Conservation (phyloP, 37 sponge, comb jelly and placozoan genomes). For the Spongilla lacustris region DNA sequence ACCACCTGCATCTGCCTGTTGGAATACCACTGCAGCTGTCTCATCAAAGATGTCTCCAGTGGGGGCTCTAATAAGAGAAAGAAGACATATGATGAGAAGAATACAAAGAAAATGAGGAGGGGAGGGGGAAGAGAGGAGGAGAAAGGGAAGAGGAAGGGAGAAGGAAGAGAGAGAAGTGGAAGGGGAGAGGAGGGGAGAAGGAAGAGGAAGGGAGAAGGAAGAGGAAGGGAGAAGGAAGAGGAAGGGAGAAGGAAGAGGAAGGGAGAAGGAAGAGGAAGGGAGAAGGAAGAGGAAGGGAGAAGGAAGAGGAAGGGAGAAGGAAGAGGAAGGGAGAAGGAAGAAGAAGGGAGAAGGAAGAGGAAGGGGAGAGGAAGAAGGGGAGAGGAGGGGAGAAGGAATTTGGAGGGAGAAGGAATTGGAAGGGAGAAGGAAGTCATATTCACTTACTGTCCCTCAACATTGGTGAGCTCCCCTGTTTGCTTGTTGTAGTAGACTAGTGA, state of each 20-base stretch:
- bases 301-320: neutral
- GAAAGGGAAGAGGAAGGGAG: neutral
- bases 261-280: neutral
- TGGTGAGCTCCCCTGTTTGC: constrained; percentile 60
- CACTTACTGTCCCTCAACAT: neutral
- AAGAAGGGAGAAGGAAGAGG: neutral
- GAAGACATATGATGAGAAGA: neutral
- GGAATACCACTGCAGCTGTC: constrained; percentile 48
- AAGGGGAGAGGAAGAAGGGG: neutral
- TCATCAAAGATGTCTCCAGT: constrained; percentile 59
- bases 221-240: no score
- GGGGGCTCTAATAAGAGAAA: neutral
- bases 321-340: neutral
- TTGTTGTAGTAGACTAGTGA: constrained; percentile 56
- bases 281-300: neutral
- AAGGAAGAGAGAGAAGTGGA: neutral
- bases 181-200: neutral
- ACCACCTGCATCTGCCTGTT: constrained; percentile 47
- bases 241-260: neutral
- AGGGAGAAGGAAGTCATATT: no score
- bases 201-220: neutral
- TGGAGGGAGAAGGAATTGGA: neutral
- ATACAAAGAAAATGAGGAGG: neutral
- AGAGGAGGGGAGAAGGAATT: neutral
- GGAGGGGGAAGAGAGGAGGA: neutral